Base-by-base conservation (phyloP, 2,888 invertebrate species). In the Erpobdella octoculata region DNA sequence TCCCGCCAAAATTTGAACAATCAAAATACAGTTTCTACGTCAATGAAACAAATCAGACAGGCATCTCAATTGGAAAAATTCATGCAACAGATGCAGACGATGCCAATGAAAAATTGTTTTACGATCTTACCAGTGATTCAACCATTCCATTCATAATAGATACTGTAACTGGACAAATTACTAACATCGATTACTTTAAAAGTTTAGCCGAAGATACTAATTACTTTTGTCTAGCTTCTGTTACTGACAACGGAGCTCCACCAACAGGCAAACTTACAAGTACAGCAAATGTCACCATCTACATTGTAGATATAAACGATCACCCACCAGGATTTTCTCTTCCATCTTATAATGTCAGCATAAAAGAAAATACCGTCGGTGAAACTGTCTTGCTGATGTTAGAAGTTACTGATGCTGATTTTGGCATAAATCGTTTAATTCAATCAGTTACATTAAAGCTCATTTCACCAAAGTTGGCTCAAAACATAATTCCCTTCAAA, bases 221-320 rank as follows among this genome's bases (percentile, higher is more conserved):
- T 25, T 72, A 36, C 64, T 41, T 33, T 0, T 64, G 69, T 37
- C 12, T 46, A 37, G 64, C 64, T 18, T 38, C 59, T 12, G 72
- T 62, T 36, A 53, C 18, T n/a, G 72, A 72, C 38, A 58, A 62
- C 31, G 72, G 72, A 15, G 72, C 65, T 28, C 65, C 65, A 6
- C 72, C 72, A 33, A 64, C 72, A 25, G 72, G 72, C 2, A 41
- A 58, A n/a, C 36, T 62, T 33, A 64, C 69, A 18, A 61, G 62
- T 38, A 70, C 69, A 12, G 69, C 53, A 28, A 33, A 33, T 5
- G 70, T 72, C 18, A 70, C 48, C 12, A 61, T 72, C 5, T 28
- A 15, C 28, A 33, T 72, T 36, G 31, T 62, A 21, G 72, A 72
- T 37, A 62, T 72, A 21, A 70, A 72, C 31, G 72, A 72, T 48